Evolutionary conservation across 2,113 vertebrate genomes (phyloP), one percentile per base, ranked within the genome.

Genomic region (Aplodontia rufa): DNA sequence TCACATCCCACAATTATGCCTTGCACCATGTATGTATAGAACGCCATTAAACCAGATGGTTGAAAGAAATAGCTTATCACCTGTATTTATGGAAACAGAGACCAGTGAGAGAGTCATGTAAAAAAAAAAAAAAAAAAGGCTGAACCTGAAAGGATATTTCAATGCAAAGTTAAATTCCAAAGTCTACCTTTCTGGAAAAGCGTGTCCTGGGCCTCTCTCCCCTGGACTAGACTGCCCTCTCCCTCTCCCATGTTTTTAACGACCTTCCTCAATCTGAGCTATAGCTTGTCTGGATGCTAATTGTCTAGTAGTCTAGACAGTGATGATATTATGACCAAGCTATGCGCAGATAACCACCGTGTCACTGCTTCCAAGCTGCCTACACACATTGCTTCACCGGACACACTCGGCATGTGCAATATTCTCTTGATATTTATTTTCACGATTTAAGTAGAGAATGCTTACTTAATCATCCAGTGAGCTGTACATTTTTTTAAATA

Each of bases 291-390:
- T 99, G 98, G 98, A 97, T 98, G 97, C 97, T 98, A 98, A 98
- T 98, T 98, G 98, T 98, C 98, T 97, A 96, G 97, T 93, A 98
- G 98, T 99, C 98, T 99, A 99, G 98, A 99, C 98, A 64, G 97
- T 97, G 98, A 98, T 99, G 98, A 99, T 98, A 98, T 97, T 98
- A 98, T 98, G 98, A 97, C 98, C 98, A 60, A 99, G 98, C 97
- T 98, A 99, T 99, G 98, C 97, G 58, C 98, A 98, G 98, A 98
- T 98, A 98, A 98, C 97, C 97, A 42, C 97, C 97, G 95, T 97
- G 97, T 98, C 98, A 98, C 98, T 98, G 97, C 98, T 98, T 98
- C 98, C 98, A 98, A 95, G 93, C 98, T 98, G 98, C 98, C 98
- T 98, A 98, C 98, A 98, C 97, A 97, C 91, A 98, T 97, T 98